Conservation (phyloP, 2,797 vertebrate genomes). For the Gallinago nigripennis region DNA sequence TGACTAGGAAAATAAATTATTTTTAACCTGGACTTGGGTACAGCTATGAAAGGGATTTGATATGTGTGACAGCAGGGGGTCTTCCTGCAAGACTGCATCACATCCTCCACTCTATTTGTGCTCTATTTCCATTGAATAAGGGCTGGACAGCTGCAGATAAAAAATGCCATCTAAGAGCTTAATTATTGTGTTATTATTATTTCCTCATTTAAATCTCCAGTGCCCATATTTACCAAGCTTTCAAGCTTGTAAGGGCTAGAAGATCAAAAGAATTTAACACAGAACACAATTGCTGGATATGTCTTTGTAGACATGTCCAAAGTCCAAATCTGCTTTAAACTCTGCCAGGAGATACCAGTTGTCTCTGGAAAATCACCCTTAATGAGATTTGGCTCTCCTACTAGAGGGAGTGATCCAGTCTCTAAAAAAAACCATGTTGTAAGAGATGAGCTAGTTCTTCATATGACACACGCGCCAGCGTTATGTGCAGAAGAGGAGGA, state of each 20-base stretch:
- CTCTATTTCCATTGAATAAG: background rate
- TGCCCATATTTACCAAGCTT: background rate
- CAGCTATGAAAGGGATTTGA: background rate
- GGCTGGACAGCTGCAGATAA: background rate
- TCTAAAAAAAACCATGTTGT: background rate
- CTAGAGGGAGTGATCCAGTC: background rate
- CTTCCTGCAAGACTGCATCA: background rate
- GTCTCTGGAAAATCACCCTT: background rate
- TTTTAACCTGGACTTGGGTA: background rate
- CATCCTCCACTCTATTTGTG: background rate
- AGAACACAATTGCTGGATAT: background rate
- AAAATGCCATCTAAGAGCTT: background rate
- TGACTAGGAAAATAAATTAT: background rate
- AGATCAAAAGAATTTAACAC: background rate
- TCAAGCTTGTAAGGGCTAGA: background rate
- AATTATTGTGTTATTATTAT: constrained; percentile 1
- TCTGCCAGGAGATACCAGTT: background rate
- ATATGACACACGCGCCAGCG: background rate
- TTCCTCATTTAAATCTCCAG: background rate
- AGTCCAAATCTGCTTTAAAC: background rate
- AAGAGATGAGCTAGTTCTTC: background rate
- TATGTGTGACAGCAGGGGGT: background rate
- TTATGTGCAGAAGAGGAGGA: background rate
- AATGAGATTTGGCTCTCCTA: background rate
- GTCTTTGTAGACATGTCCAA: background rate